phyloP scores from a whole-genome alignment of 2,888 invertebrate genomes.

The Agrotis puta region DNA sequence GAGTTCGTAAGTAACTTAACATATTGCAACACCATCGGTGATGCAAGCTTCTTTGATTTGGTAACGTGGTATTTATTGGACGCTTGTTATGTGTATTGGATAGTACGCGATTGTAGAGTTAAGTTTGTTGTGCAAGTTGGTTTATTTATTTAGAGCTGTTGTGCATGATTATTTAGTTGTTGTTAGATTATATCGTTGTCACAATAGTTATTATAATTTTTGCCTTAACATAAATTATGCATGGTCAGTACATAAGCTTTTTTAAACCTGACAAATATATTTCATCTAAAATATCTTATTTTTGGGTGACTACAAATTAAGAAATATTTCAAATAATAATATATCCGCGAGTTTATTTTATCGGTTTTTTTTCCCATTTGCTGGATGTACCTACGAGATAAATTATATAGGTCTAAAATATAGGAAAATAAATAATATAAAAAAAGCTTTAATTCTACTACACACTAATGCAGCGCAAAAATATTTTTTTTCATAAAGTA shows the following conservation, averaged over 20 bases:
- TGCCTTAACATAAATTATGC: neutral
- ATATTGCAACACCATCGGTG: conserved; percentile 66
- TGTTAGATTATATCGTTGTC: neutral
- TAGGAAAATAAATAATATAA: no score
- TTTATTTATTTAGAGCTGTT: conserved; percentile 18
- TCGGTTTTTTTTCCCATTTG: no score
- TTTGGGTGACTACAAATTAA: no score
- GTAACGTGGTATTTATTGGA: conserved; percentile 62
- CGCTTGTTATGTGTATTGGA: conserved; percentile 31
- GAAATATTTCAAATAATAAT: no score
- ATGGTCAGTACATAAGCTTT: no score
- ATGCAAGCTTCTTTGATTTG: conserved; percentile 64
- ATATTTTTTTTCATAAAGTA: conserved; percentile 21
- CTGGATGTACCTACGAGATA: no score
- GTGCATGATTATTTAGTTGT: conserved; percentile 4
- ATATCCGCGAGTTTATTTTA: no score
- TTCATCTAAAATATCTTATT: no score
- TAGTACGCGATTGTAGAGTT: conserved; percentile 30
- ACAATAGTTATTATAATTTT: neutral
- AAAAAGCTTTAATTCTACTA: no score
- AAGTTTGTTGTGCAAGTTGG: conserved; percentile 28
- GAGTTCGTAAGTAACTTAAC: conserved; percentile 86
- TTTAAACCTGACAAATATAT: no score
- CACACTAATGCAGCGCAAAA: neutral
- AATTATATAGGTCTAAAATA: no score